Conservation (phyloP, 1,140 invertebrate species). For the Bemisia tabaci region DNA sequence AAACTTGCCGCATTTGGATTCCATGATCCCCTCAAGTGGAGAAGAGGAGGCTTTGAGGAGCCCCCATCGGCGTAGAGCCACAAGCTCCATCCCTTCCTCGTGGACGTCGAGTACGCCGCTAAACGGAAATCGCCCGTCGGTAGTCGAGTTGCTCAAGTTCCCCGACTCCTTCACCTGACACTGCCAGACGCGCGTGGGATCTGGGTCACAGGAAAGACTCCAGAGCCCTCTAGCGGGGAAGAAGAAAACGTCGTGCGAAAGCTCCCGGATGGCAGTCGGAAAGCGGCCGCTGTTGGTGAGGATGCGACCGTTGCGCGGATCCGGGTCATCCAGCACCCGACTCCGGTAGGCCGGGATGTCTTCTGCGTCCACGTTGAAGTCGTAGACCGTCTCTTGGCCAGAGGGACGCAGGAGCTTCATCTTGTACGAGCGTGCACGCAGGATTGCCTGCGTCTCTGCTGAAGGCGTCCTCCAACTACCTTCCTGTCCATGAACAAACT, state of each 20-base stretch:
- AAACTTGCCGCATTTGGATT: no score
- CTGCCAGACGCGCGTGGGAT: background rate
- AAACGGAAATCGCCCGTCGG: no score
- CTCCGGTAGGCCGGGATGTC: constrained; percentile 21
- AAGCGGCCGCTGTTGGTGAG: constrained; percentile 43
- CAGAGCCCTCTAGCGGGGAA: constrained; percentile 38
- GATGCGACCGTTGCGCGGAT: constrained; percentile 37
- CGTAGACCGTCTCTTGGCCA: constrained; percentile 23
- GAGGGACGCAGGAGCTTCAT: constrained; percentile 33
- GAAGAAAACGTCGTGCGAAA: constrained; percentile 39
- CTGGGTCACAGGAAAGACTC: constrained; percentile 23
- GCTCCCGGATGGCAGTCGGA: constrained; percentile 38
- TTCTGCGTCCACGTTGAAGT: constrained; percentile 28
- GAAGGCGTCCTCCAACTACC: constrained; percentile 19
- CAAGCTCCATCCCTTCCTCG: no score
- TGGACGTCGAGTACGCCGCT: no score
- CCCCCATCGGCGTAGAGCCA: no score
- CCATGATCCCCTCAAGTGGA: no score
- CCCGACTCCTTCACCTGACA: no score
- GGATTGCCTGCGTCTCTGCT: constrained; percentile 34
- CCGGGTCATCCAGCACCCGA: constrained; percentile 17
- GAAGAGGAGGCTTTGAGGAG: no score
- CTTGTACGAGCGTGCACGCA: constrained; percentile 38
- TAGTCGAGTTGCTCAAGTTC: no score
- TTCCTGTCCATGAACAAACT: no score